A percentile compares a stretch with the other conserved stretches of the same genome.
Evolutionary conservation across 2,888 invertebrate species (phyloP).

Genomic region (Amphipyra berbera): DNA sequence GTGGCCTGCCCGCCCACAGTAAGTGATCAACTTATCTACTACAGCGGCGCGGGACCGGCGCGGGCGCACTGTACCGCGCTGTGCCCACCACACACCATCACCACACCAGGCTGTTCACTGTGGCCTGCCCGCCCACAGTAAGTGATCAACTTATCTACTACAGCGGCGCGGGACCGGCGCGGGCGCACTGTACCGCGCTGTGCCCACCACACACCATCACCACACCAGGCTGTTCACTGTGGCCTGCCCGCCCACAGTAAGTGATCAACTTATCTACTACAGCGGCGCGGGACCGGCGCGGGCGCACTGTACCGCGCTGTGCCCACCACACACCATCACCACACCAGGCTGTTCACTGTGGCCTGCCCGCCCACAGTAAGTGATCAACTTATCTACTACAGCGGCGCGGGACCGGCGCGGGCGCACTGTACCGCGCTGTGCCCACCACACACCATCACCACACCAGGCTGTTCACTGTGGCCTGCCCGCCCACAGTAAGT

Average conservation of each 20-base stretch:
- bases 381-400: too few species aligned
- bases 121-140: slow-evolving; percentile 95
- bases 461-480: slow-evolving; percentile 95
- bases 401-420: slow-evolving; percentile 93
- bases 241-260: slow-evolving; percentile 94
- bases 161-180: slow-evolving; percentile 93
- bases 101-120: slow-evolving; percentile 95
- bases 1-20: slow-evolving; percentile 95
- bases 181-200: slow-evolving; percentile 93
- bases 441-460: slow-evolving; percentile 93
- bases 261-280: too few species aligned
- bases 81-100: slow-evolving; percentile 92
- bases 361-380: slow-evolving; percentile 94
- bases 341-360: slow-evolving; percentile 95
- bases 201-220: slow-evolving; percentile 92
- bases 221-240: slow-evolving; percentile 96
- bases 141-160: too few species aligned
- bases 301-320: slow-evolving; percentile 93
- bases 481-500: slow-evolving; percentile 93
- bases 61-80: slow-evolving; percentile 93
- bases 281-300: slow-evolving; percentile 93
- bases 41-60: slow-evolving; percentile 93
- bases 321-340: slow-evolving; percentile 92
- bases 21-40: slow-evolving; percentile 2
- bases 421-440: slow-evolving; percentile 93